These are phyloP conservation scores for Argya squamiceps DNA, from an alignment of 2,797 vertebrate genomes.

Conservation along the genomic window DNA sequence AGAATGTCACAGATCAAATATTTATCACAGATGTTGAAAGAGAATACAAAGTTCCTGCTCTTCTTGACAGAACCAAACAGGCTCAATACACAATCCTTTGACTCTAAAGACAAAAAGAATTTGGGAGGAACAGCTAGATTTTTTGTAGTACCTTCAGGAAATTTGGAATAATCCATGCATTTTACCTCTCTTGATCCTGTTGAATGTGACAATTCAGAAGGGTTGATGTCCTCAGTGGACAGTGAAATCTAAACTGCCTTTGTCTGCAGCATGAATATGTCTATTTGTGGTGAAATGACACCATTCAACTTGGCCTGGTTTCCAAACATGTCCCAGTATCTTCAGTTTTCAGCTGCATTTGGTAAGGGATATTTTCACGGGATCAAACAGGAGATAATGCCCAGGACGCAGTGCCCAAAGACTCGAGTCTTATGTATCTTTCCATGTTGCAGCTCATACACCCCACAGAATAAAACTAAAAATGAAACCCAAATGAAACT, in stretches of 20 bases:
- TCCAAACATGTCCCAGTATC: not conserved
- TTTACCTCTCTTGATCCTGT: not conserved
- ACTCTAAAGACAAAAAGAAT: not conserved
- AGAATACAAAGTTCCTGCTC: conserved; percentile 40
- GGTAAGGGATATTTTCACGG: not conserved
- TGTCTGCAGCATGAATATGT: not conserved
- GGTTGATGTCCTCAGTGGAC: not conserved
- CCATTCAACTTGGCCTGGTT: not conserved
- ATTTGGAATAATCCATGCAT: not conserved
- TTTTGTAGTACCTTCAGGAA: not conserved
- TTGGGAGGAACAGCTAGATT: not conserved
- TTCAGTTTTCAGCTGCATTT: not conserved
- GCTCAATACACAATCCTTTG: not conserved
- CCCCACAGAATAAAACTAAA: not conserved
- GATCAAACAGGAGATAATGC: not conserved
- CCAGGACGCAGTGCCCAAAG: not conserved
- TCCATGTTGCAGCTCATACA: not conserved
- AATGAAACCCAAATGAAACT: not conserved
- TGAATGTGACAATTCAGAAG: not conserved
- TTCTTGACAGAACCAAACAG: not conserved
- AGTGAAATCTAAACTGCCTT: not conserved
- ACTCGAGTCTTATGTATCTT: not conserved
- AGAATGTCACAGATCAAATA: conserved; percentile 64
- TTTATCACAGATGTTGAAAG: conserved; percentile 62
- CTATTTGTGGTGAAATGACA: not conserved